Conservation (phyloP, 2,888 invertebrate species). For the Noctua fimbriata region DNA sequence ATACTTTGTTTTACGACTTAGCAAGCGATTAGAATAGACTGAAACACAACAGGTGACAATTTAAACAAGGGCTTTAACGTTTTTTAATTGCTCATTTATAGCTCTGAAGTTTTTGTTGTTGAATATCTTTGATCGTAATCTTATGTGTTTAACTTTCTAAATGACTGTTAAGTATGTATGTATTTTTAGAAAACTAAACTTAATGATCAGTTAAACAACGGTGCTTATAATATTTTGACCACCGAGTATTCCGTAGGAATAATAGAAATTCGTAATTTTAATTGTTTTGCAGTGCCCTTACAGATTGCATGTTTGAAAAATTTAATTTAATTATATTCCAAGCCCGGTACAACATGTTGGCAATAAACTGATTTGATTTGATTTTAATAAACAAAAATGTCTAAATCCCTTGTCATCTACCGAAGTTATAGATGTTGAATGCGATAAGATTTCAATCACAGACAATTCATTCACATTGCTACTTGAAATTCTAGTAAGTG, state of each 20-base stretch:
- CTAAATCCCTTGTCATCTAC: neutral
- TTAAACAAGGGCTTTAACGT: slow-evolving; percentile 59
- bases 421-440: neutral
- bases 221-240: neutral
- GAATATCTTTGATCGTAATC: slow-evolving; percentile 44
- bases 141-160: slow-evolving; percentile 42
- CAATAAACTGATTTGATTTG: no score
- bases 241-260: neutral
- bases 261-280: neutral
- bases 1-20: slow-evolving; percentile 63
- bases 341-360: no score
- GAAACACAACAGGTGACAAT: slow-evolving; percentile 67
- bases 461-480: neutral
- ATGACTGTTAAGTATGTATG: neutral
- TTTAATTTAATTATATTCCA: no score
- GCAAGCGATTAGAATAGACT: slow-evolving; percentile 65
- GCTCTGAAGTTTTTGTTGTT: slow-evolving; percentile 25
- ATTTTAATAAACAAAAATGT: neutral
- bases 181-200: neutral
- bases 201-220: neutral
- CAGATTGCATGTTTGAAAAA: no score
- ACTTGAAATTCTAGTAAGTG: neutral
- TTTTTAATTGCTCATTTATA: slow-evolving; percentile 53
- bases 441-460: neutral
- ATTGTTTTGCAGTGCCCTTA: neutral